A percentile compares a stretch with the other conserved stretches of the same genome.
Evolutionary conservation across 2,888 invertebrate genomes (phyloP).

Genomic region (Pycnomerus fuliginosus): DNA sequence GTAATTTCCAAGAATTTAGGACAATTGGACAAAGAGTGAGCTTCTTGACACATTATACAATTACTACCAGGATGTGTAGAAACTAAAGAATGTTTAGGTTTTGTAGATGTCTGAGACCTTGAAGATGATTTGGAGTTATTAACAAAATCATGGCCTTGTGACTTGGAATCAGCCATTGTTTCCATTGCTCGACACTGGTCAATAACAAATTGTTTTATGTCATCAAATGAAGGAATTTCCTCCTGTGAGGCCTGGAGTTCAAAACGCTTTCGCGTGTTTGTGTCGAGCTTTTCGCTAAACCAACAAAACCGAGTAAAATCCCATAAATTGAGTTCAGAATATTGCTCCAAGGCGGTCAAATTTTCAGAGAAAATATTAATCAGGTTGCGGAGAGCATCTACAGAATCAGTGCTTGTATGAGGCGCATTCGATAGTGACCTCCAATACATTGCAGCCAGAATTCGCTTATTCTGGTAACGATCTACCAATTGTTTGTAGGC

Average conservation of each 20-base stretch:
- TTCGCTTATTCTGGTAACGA: constrained; percentile 1
- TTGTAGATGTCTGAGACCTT: too few species aligned
- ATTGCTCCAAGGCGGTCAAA: background rate
- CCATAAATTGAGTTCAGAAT: constrained; percentile 1
- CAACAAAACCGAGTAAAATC: constrained; percentile 1
- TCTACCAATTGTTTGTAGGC: background rate
- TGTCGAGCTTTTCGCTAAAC: background rate
- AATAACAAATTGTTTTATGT: background rate
- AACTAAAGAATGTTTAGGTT: too few species aligned
- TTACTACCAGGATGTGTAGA: too few species aligned
- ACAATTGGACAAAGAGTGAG: background rate
- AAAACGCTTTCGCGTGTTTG: constrained; percentile 1
- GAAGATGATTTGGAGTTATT: too few species aligned
- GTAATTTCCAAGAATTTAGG: background rate
- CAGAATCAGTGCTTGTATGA: background rate
- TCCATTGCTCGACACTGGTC: constrained; percentile 3
- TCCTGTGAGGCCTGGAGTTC: background rate
- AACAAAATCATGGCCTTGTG: too few species aligned
- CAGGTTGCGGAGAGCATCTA: background rate
- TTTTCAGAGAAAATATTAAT: background rate
- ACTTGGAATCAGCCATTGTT: too few species aligned
- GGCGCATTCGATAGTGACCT: background rate
- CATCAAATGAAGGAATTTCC: background rate
- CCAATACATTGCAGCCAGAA: constrained; percentile 1
- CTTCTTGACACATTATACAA: background rate